Evolutionary conservation across 2,113 vertebrate species (phyloP).

Genomic region (Aspidoscelis tigris): DNA sequence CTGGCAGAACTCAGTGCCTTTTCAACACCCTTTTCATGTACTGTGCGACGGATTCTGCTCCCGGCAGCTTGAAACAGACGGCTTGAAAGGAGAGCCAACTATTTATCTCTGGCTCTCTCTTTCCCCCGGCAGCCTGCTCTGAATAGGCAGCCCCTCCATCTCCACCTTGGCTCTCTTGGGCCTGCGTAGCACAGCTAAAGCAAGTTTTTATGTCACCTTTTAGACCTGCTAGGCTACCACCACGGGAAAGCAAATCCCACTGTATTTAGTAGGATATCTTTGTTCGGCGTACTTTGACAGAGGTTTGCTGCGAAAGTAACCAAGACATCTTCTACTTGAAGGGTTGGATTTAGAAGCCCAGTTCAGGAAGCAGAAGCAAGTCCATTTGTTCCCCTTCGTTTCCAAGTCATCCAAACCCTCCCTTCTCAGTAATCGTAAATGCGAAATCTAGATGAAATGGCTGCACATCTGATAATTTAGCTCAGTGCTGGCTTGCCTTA

Average conservation of each 20-base stretch:
- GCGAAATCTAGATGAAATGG: too few species aligned
- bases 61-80: constrained; percentile 14
- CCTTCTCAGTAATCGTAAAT: too few species aligned
- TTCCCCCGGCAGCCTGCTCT: constrained; percentile 15
- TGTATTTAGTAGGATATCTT: not conserved
- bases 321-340: too few species aligned
- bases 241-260: not conserved
- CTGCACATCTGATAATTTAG: too few species aligned
- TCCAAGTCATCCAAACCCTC: too few species aligned
- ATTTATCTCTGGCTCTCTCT: constrained; percentile 34
- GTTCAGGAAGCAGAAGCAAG: too few species aligned
- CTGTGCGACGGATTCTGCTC: constrained; percentile 32
- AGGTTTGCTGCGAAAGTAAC: too few species aligned
- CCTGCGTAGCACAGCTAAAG: too few species aligned
- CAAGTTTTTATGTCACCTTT: not conserved
- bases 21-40: constrained; percentile 34
- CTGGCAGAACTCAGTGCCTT: constrained; percentile 48
- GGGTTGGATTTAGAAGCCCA: too few species aligned
- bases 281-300: too few species aligned
- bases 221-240: not conserved
- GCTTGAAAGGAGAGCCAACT: constrained; percentile 22
- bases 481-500: too few species aligned
- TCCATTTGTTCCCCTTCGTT: too few species aligned
- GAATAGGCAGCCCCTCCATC: not conserved
- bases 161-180: not conserved